These are phyloP conservation scores for Noctilio leporinus DNA, from an alignment of 2,113 vertebrate species.

Conservation along the genomic window DNA sequence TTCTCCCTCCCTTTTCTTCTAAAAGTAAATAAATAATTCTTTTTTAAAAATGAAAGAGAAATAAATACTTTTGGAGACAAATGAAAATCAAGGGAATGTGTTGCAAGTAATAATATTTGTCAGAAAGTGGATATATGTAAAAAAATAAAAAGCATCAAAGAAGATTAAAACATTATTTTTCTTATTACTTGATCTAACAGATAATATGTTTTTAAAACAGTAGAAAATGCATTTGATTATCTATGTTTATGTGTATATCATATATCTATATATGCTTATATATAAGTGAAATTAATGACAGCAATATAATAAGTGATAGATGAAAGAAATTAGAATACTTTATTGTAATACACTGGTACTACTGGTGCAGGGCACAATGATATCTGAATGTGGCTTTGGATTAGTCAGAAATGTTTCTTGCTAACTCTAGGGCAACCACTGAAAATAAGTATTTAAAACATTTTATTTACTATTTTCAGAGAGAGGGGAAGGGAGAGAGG, in stretches of 20 bases:
- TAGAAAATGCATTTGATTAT: not conserved
- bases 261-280: not conserved
- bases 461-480: too few species aligned
- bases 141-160: not conserved
- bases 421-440: not conserved
- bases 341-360: not conserved
- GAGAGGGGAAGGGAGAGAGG: too few species aligned
- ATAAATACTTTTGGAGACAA: not conserved
- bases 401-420: not conserved
- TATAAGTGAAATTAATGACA: not conserved
- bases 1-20: too few species aligned
- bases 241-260: not conserved
- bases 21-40: too few species aligned
- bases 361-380: not conserved
- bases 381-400: not conserved
- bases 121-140: not conserved
- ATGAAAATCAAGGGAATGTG: not conserved
- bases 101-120: not conserved
- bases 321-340: too few species aligned
- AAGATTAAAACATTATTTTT: not conserved
- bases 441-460: not conserved
- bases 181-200: not conserved
- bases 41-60: not conserved
- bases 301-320: too few species aligned
- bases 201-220: not conserved